Evolutionary conservation across 2,797 vertebrate species (phyloP), one percentile per base, ranked within the genome.

Genomic region (Sebastes iracundus): DNA sequence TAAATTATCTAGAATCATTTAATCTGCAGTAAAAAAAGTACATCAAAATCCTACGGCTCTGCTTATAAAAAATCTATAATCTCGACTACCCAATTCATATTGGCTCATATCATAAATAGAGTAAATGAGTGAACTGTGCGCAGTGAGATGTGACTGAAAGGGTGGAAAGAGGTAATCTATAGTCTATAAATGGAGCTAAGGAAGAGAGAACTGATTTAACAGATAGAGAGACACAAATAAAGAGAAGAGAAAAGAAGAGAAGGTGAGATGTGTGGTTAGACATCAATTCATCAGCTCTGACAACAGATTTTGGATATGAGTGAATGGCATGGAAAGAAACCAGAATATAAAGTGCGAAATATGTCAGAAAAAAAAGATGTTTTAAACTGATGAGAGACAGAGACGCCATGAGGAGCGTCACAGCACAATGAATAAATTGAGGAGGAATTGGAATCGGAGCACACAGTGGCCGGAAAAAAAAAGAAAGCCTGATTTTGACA

Each of bases 391-490:
- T 75, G 60, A 80, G 70, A 84, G 27, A 56, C 52, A n/a, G 53
- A 72, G 42, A 64, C 22, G 30, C 71, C 59, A 73, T 35, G 58
- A 81, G 64, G 49, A 66, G 42, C 13, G 6, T 77, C 72, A 69
- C 75, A 72, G 76, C 59, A 65, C 60, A n/a, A 35, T 46, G 71
- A 87, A 83, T 84, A 78, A 70, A 84, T 67, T 85, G 72, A 83
- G 71, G 64, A 69, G 79, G 80, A 83, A 85, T 79, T 87, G 72
- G 62, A 81, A 83, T 62, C 32, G 60, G 49, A 80, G 49, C 9
- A 4, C 49, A 32, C n/a, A 27, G 52, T 0, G 28, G 46, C 56
- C 35, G 4, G n/a, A 35, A 65, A 32, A 61, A 32, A 64, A 68
- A 55, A 49, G 32, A 72, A 77, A 61, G 62, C 5, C 33, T 14